Percentiles rank a stretch among this genome's conserved stretches.
Conservation (phyloP, 2,888 invertebrate species). For the Glaucopsyche alexis region DNA sequence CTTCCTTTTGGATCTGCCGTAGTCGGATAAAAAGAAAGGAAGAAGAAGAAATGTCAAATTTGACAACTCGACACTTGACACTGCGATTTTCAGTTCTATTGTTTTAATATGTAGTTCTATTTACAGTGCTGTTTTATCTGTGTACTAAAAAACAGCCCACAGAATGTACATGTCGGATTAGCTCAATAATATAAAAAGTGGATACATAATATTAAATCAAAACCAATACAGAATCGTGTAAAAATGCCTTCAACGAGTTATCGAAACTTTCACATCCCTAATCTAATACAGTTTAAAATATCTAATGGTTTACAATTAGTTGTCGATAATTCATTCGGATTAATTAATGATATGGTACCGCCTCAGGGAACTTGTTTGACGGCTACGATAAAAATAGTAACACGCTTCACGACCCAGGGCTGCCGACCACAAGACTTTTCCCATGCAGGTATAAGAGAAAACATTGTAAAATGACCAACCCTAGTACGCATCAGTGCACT, state of each 20-base stretch:
- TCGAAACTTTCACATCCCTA: conserved; percentile 25
- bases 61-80: no score
- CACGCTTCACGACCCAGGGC: neutral
- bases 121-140: no score
- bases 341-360: conserved; percentile 17
- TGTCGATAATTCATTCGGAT: conserved; percentile 13
- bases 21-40: no score
- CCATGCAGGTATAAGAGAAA: neutral
- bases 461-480: neutral
- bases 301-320: conserved; percentile 21
- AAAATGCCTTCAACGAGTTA: neutral
- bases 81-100: no score
- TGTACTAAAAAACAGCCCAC: no score
- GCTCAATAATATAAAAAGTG: no score
- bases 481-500: conserved; percentile 1
- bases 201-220: no score
- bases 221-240: no score
- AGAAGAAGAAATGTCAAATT: no score
- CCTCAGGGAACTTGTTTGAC: conserved; percentile 1
- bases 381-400: conserved; percentile 16
- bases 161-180: no score
- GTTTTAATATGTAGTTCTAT: no score
- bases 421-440: neutral
- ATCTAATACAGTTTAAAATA: conserved; percentile 8
- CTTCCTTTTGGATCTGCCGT: no score